phyloP scores from a whole-genome alignment of 2,113 vertebrate species.

The Poicephalus meyeri region DNA sequence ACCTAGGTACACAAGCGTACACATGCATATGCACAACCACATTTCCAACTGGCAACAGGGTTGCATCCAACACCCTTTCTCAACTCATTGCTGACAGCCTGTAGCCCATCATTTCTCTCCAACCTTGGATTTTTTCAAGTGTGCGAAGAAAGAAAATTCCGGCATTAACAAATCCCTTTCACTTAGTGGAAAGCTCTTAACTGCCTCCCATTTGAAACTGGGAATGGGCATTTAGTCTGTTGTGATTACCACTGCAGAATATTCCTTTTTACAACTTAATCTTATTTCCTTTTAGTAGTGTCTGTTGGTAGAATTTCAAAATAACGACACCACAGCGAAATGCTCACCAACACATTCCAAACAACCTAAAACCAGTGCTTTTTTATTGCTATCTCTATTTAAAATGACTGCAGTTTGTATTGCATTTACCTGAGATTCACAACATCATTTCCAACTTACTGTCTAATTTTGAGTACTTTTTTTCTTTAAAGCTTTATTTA shows the following conservation, averaged over 20 bases:
- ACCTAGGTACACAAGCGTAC: background rate
- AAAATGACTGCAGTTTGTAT: constrained; percentile 36
- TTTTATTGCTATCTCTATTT: constrained; percentile 31
- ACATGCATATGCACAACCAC: background rate
- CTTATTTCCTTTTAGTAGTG: constrained; percentile 56
- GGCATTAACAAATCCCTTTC: background rate
- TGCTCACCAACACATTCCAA: background rate
- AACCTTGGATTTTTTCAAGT: background rate
- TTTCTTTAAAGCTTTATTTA: constrained; percentile 58
- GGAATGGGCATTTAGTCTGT: background rate
- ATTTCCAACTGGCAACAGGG: background rate
- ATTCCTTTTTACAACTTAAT: constrained; percentile 41
- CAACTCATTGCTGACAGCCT: background rate
- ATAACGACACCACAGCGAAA: background rate
- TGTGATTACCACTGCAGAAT: background rate
- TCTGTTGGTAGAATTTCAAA: background rate
- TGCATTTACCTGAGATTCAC: constrained; percentile 61
- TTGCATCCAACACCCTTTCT: background rate
- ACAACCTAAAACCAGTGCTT: background rate
- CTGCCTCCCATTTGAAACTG: background rate
- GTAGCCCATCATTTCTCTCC: background rate
- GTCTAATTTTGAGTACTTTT: constrained; percentile 50
- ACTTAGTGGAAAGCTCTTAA: background rate
- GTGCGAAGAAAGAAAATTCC: background rate
- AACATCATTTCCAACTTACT: constrained; percentile 32